These are phyloP conservation scores for Galerucella pusilla DNA, from an alignment of 2,888 invertebrate species.

Conservation along the genomic window DNA sequence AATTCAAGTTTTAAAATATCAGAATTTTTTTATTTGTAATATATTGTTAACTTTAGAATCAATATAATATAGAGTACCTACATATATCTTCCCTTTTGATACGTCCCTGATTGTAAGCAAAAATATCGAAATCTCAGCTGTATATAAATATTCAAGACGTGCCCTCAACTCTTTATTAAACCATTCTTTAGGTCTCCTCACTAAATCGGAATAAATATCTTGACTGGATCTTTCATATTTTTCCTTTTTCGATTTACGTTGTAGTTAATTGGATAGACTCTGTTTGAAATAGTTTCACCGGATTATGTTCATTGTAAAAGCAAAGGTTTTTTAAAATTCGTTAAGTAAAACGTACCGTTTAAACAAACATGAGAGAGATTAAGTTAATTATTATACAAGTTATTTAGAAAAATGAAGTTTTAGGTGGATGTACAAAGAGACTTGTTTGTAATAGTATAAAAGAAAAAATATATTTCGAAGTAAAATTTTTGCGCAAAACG, in stretches of 20 bases:
- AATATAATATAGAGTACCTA: too few species aligned
- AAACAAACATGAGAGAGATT: not conserved
- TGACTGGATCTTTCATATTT: constrained; percentile 36
- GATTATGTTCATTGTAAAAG: not conserved
- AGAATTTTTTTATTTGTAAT: too few species aligned
- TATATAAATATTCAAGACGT: constrained; percentile 42
- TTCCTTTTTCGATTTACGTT: constrained; percentile 33
- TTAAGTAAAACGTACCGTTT: not conserved
- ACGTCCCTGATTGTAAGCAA: not conserved
- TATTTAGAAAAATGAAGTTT: not conserved
- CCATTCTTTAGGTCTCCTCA: constrained; percentile 44
- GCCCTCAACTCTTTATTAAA: constrained; percentile 42
- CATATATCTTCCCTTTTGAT: not conserved
- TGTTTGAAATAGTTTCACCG: constrained; percentile 15
- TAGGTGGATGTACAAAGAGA: too few species aligned
- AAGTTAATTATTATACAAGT: not conserved
- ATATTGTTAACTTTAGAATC: too few species aligned
- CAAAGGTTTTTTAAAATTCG: not conserved
- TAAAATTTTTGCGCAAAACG: too few species aligned
- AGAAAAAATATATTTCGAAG: too few species aligned
- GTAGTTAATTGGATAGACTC: constrained; percentile 30
- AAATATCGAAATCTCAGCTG: constrained; percentile 25
- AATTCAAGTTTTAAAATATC: too few species aligned
- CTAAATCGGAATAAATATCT: constrained; percentile 42
- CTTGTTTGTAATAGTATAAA: too few species aligned